Evolutionary conservation across 2,113 vertebrate genomes (phyloP).

Genomic region (Neoarius graeffei): DNA sequence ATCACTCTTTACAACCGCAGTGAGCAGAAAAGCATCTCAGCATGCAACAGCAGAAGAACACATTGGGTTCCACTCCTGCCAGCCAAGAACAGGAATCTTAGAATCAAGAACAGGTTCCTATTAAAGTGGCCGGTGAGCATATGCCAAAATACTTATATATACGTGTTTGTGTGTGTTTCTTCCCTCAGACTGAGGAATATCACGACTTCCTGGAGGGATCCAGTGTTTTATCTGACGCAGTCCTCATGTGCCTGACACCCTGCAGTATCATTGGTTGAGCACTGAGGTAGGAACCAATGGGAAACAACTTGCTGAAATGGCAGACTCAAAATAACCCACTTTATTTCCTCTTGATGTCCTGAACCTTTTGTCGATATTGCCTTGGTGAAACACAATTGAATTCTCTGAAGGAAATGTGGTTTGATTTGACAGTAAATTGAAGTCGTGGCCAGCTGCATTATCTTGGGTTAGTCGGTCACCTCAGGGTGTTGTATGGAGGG

Average conservation of each 20-base stretch:
- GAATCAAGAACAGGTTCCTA: no score
- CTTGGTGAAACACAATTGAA: slow-evolving; percentile 38
- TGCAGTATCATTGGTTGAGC: slow-evolving; percentile 39
- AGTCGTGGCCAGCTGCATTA: slow-evolving; percentile 40
- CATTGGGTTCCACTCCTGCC: no score
- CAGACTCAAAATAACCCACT: slow-evolving; percentile 15
- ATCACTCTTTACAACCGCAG: no score
- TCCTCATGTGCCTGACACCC: slow-evolving; percentile 33
- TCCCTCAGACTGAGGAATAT: slow-evolving; percentile 54
- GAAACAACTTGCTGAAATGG: slow-evolving; percentile 18
- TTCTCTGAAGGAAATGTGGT: slow-evolving; percentile 26
- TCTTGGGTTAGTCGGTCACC: slow-evolving; percentile 41
- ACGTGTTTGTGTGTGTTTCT: slow-evolving; percentile 30
- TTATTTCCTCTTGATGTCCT: slow-evolving; percentile 24
- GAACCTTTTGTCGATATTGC: slow-evolving; percentile 37
- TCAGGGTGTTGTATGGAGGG: slow-evolving; percentile 1
- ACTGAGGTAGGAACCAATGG: slow-evolving; percentile 57
- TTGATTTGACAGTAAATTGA: slow-evolving; percentile 51
- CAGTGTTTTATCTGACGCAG: slow-evolving; percentile 18
- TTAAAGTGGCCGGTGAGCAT: no score
- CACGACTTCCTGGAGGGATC: slow-evolving; percentile 4
- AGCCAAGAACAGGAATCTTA: no score
- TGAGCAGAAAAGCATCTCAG: no score
- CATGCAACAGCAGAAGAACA: no score
- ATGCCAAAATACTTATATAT: neutral